These are phyloP conservation scores for Clarias magur DNA, from an alignment of 2,113 vertebrate genomes.

Conservation along the genomic window DNA sequence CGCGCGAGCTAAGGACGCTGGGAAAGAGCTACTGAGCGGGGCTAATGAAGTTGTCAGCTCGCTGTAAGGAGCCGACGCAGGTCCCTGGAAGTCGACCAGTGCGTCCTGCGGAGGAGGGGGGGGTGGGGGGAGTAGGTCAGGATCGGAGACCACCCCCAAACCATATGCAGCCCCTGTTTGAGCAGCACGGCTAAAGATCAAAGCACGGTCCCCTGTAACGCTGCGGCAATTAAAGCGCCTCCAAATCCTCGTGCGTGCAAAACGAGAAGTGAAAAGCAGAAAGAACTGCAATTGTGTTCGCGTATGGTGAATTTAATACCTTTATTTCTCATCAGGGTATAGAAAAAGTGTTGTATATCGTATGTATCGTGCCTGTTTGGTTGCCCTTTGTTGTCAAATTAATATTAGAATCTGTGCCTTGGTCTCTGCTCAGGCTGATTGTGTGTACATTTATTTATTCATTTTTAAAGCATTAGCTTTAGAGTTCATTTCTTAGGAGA, in stretches of 20 bases:
- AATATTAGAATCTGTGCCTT: constrained; percentile 11
- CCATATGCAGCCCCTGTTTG: constrained; percentile 69
- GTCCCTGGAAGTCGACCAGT: constrained; percentile 81
- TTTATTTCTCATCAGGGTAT: background rate
- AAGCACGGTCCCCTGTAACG: constrained; percentile 73
- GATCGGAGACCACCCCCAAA: constrained; percentile 91
- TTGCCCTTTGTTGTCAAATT: background rate
- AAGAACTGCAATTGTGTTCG: background rate
- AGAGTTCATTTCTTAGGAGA: background rate
- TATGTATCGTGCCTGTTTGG: background rate
- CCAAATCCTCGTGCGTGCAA: constrained; percentile 44
- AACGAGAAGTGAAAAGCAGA: constrained; percentile 1
- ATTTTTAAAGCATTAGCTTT: no score
- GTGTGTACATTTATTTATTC: constrained; percentile 25
- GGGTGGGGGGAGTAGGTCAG: constrained; percentile 69
- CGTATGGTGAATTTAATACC: background rate
- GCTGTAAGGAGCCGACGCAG: constrained; percentile 80
- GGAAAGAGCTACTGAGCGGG: constrained; percentile 57
- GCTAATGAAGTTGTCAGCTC: constrained; percentile 97
- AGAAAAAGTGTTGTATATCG: background rate
- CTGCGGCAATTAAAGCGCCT: constrained; percentile 71
- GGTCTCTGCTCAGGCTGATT: constrained; percentile 16
- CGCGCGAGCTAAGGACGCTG: constrained; percentile 60
- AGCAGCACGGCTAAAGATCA: constrained; percentile 78
- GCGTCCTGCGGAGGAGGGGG: constrained; percentile 75